phyloP scores from a whole-genome alignment of 2,888 invertebrate genomes.

The Diaperis boleti region DNA sequence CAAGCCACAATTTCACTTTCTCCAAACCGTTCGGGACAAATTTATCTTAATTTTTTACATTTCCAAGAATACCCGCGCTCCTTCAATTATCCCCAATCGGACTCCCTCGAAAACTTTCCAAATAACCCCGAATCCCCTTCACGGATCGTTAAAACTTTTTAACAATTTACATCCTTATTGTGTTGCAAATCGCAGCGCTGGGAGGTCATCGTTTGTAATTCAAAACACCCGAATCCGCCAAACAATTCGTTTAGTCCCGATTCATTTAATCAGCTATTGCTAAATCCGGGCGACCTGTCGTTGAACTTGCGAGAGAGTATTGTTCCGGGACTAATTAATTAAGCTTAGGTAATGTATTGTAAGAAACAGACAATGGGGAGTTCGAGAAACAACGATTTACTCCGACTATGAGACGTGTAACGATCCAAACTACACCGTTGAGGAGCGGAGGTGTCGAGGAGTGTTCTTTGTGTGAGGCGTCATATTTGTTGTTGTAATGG shows the following conservation, averaged over 20 bases:
- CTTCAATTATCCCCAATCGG: constrained; percentile 5
- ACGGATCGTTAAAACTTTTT: constrained; percentile 14
- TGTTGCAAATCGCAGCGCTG: constrained; percentile 12
- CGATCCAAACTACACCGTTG: no score
- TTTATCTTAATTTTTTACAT: constrained; percentile 1
- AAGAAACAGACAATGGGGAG: constrained; percentile 31
- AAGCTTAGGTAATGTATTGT: constrained; percentile 40
- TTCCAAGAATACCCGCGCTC: background rate
- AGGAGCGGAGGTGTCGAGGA: no score
- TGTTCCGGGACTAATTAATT: constrained; percentile 38
- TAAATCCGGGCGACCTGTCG: constrained; percentile 19
- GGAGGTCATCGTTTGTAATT: constrained; percentile 16
- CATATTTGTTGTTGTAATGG: no score
- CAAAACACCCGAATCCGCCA: constrained; percentile 15
- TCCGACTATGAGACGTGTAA: background rate
- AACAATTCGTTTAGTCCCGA: constrained; percentile 7
- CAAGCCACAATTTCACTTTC: no score
- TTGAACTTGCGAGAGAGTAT: constrained; percentile 35
- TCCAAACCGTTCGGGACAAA: no score
- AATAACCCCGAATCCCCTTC: constrained; percentile 1
- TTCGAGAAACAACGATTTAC: constrained; percentile 24
- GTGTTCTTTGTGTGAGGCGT: no score
- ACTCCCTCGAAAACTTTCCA: constrained; percentile 1
- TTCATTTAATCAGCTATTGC: constrained; percentile 16
- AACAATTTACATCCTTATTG: constrained; percentile 8